Evolutionary conservation across 1,140 invertebrate genomes (phyloP).

Genomic region (Ridgeia piscesae): DNA sequence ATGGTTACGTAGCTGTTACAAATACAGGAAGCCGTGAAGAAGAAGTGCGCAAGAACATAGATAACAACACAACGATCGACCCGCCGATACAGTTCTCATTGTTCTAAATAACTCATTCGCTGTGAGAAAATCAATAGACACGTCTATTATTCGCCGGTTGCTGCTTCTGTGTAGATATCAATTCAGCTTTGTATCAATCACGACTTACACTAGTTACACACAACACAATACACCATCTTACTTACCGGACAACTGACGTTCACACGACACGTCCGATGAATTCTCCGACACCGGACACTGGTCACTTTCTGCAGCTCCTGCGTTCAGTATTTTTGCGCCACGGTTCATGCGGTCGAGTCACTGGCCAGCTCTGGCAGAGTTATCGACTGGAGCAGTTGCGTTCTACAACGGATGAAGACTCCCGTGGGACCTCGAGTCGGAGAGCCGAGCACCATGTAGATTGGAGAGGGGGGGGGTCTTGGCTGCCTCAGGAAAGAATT

Average conservation of each 20-base stretch:
- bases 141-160: not conserved
- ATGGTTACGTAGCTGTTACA: not conserved
- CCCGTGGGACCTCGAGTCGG: no score
- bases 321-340: not conserved
- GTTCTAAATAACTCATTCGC: not conserved
- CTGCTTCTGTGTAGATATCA: not conserved
- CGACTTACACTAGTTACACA: no score
- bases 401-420: not conserved
- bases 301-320: not conserved
- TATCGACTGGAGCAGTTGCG: not conserved
- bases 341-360: not conserved
- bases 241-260: not conserved
- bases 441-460: no score
- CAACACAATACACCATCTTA: not conserved
- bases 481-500: no score
- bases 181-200: not conserved
- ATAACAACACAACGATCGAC: not conserved
- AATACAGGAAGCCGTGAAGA: not conserved
- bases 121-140: not conserved
- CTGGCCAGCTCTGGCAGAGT: not conserved
- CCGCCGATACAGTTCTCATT: not conserved
- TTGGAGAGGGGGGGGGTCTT: no score
- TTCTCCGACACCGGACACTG: not conserved
- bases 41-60: not conserved
- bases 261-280: not conserved